These are phyloP conservation scores for Crambe crambe DNA, from an alignment of 37 sponge, comb jelly and placozoan species.

Conservation along the genomic window DNA sequence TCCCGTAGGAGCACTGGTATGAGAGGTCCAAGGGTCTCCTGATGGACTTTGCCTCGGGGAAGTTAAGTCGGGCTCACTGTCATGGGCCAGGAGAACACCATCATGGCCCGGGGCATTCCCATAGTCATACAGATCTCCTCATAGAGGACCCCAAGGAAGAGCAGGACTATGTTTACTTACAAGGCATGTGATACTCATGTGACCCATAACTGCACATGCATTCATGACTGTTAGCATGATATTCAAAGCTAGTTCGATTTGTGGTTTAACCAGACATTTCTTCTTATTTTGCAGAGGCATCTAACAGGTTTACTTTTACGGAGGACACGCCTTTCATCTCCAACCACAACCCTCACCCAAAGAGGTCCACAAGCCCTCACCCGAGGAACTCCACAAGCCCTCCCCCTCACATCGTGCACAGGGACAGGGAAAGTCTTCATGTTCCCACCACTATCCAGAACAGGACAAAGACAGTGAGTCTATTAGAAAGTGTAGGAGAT, in stretches of 20 bases:
- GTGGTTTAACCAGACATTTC: no score
- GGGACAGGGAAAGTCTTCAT: no score
- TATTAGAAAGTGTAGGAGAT: no score
- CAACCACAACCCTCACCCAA: no score
- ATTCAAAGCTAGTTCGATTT: no score
- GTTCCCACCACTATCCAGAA: no score
- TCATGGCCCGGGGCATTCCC: neutral
- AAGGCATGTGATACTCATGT: no score
- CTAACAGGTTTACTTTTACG: neutral
- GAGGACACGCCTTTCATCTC: neutral
- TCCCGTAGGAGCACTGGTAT: conserved; percentile 52
- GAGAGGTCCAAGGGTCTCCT: conserved; percentile 52
- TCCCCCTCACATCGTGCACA: no score
- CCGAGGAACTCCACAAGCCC: neutral
- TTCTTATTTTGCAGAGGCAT: neutral
- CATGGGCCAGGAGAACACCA: neutral
- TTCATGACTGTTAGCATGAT: no score
- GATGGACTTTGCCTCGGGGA: conserved; percentile 53
- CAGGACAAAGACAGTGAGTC: no score
- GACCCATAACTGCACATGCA: no score
- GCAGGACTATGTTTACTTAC: conserved; percentile 20
- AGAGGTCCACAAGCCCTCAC: neutral
- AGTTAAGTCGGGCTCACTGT: conserved; percentile 3
- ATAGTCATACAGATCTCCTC: neutral
- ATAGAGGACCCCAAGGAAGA: conserved; percentile 1